phyloP scores from a whole-genome alignment of 2,888 invertebrate species.

The Clitarchus hookeri region DNA sequence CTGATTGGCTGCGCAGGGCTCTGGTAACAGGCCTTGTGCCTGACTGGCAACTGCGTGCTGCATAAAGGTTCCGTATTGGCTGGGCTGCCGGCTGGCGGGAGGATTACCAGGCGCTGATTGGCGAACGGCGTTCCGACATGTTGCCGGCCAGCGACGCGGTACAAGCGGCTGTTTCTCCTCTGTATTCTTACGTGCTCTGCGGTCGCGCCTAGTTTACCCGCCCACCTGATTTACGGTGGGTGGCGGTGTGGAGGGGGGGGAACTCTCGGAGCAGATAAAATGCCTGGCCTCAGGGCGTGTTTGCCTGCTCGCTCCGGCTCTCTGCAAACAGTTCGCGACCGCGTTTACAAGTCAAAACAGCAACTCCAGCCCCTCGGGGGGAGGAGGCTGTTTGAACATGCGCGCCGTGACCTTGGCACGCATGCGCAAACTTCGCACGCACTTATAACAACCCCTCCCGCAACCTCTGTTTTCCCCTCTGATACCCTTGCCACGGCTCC shows the following conservation, averaged over 20 bases:
- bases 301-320: neutral
- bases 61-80: no score
- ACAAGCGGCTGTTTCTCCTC: no score
- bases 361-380: neutral
- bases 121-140: no score
- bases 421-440: neutral
- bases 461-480: neutral
- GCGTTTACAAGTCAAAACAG: conserved; percentile 20
- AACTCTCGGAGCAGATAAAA: neutral
- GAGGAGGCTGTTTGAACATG: neutral
- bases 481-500: no score
- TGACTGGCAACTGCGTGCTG: no score
- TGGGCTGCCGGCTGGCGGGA: no score
- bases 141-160: no score
- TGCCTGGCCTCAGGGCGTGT: neutral
- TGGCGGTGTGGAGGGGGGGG: neutral
- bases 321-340: conserved; percentile 20
- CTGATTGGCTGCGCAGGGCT: no score
- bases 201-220: neutral
- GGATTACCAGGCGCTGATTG: no score
- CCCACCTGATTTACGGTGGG: neutral
- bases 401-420: neutral
- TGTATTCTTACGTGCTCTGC: no score
- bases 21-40: no score
- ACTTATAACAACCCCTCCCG: neutral